Conservation (phyloP, 2,888 invertebrate genomes). For the Tipula lateralis region DNA sequence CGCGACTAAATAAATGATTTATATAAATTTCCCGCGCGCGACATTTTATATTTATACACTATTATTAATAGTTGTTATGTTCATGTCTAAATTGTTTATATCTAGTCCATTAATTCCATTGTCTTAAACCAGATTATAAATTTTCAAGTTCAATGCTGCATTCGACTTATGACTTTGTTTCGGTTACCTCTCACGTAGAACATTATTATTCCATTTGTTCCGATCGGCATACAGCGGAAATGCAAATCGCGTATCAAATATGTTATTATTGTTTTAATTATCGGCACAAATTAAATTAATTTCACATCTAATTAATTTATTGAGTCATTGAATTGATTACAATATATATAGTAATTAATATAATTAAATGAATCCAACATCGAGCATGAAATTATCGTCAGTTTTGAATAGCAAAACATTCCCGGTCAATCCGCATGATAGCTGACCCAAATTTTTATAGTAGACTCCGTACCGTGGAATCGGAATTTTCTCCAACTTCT, state of each 20-base stretch:
- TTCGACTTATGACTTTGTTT: not conserved
- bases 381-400: not conserved
- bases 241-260: not conserved
- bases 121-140: not conserved
- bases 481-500: not conserved
- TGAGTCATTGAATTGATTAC: not conserved
- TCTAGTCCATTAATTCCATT: not conserved
- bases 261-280: not conserved
- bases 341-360: not conserved
- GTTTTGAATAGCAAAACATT: not conserved
- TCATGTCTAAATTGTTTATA: not conserved
- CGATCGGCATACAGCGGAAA: not conserved
- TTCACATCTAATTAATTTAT: not conserved
- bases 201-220: not conserved
- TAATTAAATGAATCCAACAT: not conserved
- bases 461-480: not conserved
- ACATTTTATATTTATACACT: not conserved
- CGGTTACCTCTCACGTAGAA: not conserved
- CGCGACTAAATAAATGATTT: not conserved
- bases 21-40: not conserved
- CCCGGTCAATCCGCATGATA: not conserved
- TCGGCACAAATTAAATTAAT: not conserved
- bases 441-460: not conserved
- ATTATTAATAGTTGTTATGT: not conserved
- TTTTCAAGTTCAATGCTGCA: not conserved